These are phyloP conservation scores for Protobothrops mucrosquamatus DNA, from an alignment of 2,113 vertebrate species.

Conservation along the genomic window DNA sequence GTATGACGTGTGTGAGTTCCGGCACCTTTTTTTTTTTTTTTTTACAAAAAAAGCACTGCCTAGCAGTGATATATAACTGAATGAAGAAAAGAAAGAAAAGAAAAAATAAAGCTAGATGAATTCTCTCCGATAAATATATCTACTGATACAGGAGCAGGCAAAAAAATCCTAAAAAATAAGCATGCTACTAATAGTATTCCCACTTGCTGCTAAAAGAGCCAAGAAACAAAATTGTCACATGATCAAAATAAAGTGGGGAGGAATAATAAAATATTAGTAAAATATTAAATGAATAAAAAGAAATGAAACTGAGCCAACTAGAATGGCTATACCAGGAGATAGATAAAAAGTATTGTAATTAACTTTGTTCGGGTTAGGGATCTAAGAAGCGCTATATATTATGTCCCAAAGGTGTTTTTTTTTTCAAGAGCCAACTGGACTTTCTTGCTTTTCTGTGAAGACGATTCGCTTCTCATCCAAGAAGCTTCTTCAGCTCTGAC, in stretches of 20 bases:
- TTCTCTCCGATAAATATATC: background rate
- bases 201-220: background rate
- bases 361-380: background rate
- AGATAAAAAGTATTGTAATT: background rate
- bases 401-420: background rate
- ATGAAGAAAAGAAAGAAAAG: background rate
- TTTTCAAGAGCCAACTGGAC: too few relatives aligned
- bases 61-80: background rate
- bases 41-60: background rate
- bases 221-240: background rate
- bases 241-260: background rate
- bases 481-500: too few relatives aligned
- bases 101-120: background rate
- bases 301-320: background rate
- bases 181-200: background rate
- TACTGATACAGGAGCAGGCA: background rate
- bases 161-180: background rate
- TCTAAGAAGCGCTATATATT: background rate
- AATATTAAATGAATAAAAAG: background rate
- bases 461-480: too few relatives aligned
- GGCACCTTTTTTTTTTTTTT: too few relatives aligned
- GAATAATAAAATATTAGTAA: background rate
- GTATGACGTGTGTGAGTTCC: too few relatives aligned
- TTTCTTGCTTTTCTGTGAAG: too few relatives aligned
- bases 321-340: background rate